Evolutionary conservation across 2,797 vertebrate species (phyloP), one percentile per base, ranked within the genome.

Genomic region (Bovichtus diacanthus): DNA sequence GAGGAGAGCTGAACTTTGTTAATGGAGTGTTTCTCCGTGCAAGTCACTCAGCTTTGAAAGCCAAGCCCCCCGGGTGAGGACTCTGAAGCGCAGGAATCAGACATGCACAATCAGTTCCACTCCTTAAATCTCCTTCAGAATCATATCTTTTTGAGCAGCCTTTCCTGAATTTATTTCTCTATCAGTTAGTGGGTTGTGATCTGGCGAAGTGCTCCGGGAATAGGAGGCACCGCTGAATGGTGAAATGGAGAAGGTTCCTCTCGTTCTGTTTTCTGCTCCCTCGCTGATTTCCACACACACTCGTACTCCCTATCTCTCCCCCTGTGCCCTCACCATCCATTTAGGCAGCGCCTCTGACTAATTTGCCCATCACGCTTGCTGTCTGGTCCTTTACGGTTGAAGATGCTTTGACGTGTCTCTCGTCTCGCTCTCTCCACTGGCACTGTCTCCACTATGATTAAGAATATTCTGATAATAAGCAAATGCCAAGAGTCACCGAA

Each of bases 41-140:
- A 91, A 94, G 94, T 96, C 93, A 92, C 92, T 94, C 93, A 94
- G 94, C 95, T 95, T 95, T 95, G 94, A 95, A 95, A 95, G 94
- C 94, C 94, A 95, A 95, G 92, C 93, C 94, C 94, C 90, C 93
- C 91, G 93, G 94, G 93, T 93, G 91, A 94, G 92, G 93, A 93
- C 95, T 95, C 92, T 94, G 94, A 94, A 95, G 94, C 94, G 86
- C 93, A 93, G 90, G 90, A 95, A 95, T 95, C 94, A 95, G 95
- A 95, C 95, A 95, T 95, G 94, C 95, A 95, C 94, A 95, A 95
- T 95, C 95, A 94, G 94, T 96, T 96, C 94, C 95, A 95, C 93
- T 95, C 95, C 93, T 95, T 94, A 96, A 95, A 96, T 94, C 94
- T 95, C 83, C 93, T 90, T 90, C 92, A 95, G 95, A 96, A 95